Evolutionary conservation across 2,888 invertebrate species (phyloP).

Genomic region (Yponomeuta evonymella): DNA sequence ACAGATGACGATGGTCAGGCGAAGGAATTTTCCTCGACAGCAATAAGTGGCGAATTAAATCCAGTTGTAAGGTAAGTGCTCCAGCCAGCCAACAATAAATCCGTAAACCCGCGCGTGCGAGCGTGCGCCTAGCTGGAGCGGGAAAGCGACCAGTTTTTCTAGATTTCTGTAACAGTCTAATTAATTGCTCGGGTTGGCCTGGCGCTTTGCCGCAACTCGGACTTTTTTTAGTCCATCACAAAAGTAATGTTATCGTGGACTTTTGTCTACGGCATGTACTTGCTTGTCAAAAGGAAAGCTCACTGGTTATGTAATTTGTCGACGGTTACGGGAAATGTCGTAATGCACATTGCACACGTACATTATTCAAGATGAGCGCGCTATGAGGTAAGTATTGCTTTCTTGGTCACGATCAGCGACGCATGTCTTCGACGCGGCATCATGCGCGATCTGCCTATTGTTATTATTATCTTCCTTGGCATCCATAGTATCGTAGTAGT

Average conservation of each 20-base stretch:
- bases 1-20: neutral
- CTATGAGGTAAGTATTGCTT: conserved; percentile 31
- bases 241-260: neutral
- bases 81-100: neutral
- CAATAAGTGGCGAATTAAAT: neutral
- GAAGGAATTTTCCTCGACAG: neutral
- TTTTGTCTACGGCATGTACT: neutral
- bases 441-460: conserved; percentile 1
- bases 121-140: neutral
- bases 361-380: conserved; percentile 13
- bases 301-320: neutral
- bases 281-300: conserved; percentile 1
- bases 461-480: neutral
- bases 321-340: conserved; percentile 11
- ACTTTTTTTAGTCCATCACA: neutral
- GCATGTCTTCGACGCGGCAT: conserved; percentile 26
- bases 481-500: neutral
- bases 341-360: conserved; percentile 13
- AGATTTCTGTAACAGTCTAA: conserved; percentile 5
- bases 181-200: conserved; percentile 3
- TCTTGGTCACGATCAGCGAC: conserved; percentile 39
- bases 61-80: neutral
- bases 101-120: conserved; percentile 1
- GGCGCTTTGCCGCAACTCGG: neutral
- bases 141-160: conserved; percentile 7